Conservation (phyloP, 2,888 invertebrate species). For the Tiliacea aurago region DNA sequence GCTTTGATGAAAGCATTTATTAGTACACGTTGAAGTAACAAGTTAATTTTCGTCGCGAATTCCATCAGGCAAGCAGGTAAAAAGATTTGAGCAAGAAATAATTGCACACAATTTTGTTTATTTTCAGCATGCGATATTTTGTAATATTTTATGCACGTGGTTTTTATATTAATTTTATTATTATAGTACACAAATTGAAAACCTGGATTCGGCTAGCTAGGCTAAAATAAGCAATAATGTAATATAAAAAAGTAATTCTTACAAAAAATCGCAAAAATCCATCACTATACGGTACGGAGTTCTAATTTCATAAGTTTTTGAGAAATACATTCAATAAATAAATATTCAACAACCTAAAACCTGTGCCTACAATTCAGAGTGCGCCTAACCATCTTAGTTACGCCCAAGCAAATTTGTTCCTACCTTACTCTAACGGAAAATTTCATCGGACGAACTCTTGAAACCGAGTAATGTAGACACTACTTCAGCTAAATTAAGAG, state of each 20-base stretch:
- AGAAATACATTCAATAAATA: neutral
- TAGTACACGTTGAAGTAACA: neutral
- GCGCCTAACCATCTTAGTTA: neutral
- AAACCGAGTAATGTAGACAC: slow-evolving; percentile 55
- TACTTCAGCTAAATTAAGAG: slow-evolving; percentile 69
- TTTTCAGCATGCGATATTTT: neutral
- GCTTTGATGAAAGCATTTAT: slow-evolving; percentile 7
- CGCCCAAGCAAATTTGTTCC: neutral
- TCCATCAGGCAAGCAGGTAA: neutral
- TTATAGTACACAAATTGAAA: neutral
- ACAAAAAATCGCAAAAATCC: too few relatives aligned
- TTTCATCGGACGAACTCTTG: slow-evolving; percentile 46
- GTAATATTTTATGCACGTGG: too few relatives aligned
- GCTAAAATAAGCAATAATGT: too few relatives aligned
- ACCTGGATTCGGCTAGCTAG: too few relatives aligned
- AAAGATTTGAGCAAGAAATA: neutral
- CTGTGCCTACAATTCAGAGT: neutral
- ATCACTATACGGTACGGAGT: neutral
- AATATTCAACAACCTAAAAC: neutral
- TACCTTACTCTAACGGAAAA: slow-evolving; percentile 8
- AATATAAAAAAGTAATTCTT: too few relatives aligned
- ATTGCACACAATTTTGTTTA: neutral
- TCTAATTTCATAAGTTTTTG: neutral
- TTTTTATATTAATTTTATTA: too few relatives aligned
- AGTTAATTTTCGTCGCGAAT: slow-evolving; percentile 7